These are phyloP conservation scores for Gerosis bhagava DNA, from an alignment of 2,888 invertebrate genomes.

Conservation along the genomic window DNA sequence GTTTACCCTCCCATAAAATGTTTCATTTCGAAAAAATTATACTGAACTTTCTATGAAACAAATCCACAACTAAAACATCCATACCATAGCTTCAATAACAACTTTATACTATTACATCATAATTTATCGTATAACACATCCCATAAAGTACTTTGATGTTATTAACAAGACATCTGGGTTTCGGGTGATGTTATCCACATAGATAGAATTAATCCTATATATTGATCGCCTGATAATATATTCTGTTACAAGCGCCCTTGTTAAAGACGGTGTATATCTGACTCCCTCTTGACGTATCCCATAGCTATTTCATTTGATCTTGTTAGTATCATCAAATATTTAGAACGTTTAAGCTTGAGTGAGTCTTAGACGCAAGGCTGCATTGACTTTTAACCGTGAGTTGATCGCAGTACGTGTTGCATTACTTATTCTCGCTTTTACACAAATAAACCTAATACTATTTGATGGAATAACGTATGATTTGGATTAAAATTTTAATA, in stretches of 20 bases:
- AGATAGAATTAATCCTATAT: conserved; percentile 44
- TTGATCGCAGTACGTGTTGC: conserved; percentile 38
- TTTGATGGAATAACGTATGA: conserved; percentile 11
- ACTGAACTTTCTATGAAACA: no score
- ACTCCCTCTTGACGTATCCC: conserved; percentile 56
- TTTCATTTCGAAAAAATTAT: no score
- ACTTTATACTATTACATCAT: no score
- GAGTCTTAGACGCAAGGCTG: conserved; percentile 52
- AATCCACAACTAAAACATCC: conserved; percentile 10
- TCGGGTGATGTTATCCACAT: conserved; percentile 31
- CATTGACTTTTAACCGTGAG: conserved; percentile 51
- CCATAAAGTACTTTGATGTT: conserved; percentile 23
- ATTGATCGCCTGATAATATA: conserved; percentile 69
- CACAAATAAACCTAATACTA: conserved; percentile 16
- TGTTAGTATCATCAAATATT: conserved; percentile 76
- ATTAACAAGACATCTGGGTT: conserved; percentile 25
- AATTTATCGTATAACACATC: conserved; percentile 23
- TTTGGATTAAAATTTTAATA: conserved; percentile 2
- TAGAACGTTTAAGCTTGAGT: conserved; percentile 70
- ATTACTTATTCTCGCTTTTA: conserved; percentile 39
- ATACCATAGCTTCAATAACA: no score
- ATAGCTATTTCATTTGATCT: conserved; percentile 73
- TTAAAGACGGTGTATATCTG: conserved; percentile 60
- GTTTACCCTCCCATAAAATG: no score
- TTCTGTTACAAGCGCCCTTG: conserved; percentile 72